A percentile compares a stretch with the other conserved stretches of the same genome.
Evolutionary conservation across 1,140 invertebrate genomes (phyloP).

Genomic region (Luehdorfia chinensis): DNA sequence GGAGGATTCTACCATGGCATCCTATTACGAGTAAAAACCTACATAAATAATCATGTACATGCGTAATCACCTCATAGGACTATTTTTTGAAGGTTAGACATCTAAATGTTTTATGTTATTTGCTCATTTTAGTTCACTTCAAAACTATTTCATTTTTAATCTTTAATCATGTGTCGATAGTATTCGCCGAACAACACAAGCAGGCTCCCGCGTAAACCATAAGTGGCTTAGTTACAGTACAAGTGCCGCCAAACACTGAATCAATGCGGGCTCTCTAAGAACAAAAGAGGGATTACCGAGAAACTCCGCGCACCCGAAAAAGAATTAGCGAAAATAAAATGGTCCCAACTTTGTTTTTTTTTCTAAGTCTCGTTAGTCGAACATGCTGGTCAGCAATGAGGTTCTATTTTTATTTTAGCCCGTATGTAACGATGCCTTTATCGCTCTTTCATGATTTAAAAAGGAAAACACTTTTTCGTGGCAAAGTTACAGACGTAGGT

Average conservation of each 20-base stretch:
- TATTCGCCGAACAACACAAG: conserved; percentile 29
- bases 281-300: conserved; percentile 50
- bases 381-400: conserved; percentile 24
- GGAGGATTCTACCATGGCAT: too few species aligned
- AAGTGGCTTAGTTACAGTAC: conserved; percentile 57
- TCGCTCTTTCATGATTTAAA: conserved; percentile 7
- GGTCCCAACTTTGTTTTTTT: conserved; percentile 23
- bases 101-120: too few species aligned
- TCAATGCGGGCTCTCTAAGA: conserved; percentile 46
- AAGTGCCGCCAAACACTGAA: conserved; percentile 43
- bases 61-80: too few species aligned
- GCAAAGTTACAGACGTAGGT: too few species aligned
- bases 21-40: too few species aligned
- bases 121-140: too few species aligned
- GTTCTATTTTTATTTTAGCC: conserved; percentile 18
- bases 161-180: too few species aligned
- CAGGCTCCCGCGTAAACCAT: conserved; percentile 28
- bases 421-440: conserved; percentile 17
- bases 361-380: conserved; percentile 24
- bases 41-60: too few species aligned
- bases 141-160: too few species aligned
- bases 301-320: conserved; percentile 33
- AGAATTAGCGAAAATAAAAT: conserved; percentile 38
- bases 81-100: too few species aligned
- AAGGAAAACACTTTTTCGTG: background rate